phyloP scores from a whole-genome alignment of 1,140 invertebrate genomes.

The Zaprionus ornatus region DNA sequence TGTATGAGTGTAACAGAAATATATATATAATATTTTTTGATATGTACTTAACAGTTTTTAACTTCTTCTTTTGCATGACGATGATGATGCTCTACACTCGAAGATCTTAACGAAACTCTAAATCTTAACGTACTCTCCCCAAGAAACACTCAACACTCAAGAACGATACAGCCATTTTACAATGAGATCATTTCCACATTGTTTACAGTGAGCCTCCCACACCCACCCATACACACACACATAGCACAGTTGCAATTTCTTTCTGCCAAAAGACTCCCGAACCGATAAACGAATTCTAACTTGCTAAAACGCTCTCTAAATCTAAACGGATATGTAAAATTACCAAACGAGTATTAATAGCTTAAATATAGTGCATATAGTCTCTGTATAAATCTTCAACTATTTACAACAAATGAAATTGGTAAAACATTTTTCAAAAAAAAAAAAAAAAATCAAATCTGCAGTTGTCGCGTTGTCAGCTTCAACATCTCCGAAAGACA shows the following conservation, averaged over 20 bases:
- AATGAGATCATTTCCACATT: slow-evolving; percentile 59
- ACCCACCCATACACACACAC: slow-evolving; percentile 2
- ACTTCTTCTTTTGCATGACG: slow-evolving; percentile 69
- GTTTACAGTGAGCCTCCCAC: slow-evolving; percentile 59
- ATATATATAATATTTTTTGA: slow-evolving; percentile 63
- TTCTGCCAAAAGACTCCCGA: slow-evolving; percentile 1
- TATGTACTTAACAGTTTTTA: slow-evolving; percentile 75
- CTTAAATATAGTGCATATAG: slow-evolving; percentile 71
- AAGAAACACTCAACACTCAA: not conserved
- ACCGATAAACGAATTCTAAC: slow-evolving; percentile 11
- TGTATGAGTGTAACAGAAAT: slow-evolving; percentile 19
- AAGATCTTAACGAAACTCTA: slow-evolving; percentile 1
- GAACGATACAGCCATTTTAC: slow-evolving; percentile 9
- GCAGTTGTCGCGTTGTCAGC: slow-evolving; percentile 7
- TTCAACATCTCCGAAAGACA: not conserved
- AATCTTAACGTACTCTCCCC: not conserved
- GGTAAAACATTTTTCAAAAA: slow-evolving; percentile 20
- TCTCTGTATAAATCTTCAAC: slow-evolving; percentile 68
- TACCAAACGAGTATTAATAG: slow-evolving; percentile 80
- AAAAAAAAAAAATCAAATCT: not conserved
- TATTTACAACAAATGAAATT: slow-evolving; percentile 39
- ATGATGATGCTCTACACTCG: slow-evolving; percentile 7
- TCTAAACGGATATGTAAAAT: slow-evolving; percentile 65
- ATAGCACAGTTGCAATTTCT: slow-evolving; percentile 23
- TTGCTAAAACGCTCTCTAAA: slow-evolving; percentile 31